Base-by-base conservation (phyloP, 30 jellyfish, hydroid and myxozoan species). In the Nemopilema nomurai region DNA sequence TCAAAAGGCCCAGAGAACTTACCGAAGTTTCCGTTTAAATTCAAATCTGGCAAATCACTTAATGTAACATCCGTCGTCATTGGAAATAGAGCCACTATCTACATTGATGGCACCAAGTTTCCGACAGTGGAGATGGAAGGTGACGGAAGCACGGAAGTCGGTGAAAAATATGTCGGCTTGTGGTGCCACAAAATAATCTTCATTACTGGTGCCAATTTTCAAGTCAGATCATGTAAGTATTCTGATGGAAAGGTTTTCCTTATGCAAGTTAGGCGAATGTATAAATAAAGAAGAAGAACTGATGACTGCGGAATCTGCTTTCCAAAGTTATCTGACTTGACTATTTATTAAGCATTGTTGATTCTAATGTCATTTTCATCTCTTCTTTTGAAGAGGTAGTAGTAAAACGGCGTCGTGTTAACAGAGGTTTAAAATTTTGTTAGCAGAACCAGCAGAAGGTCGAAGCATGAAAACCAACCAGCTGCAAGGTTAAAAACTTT, bases 161-260 rank as follows among this genome's bases (percentile, higher is more conserved):
- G 93, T 29, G 94, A 92, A 49, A 92, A 92, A 52, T 92, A 86
- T 66, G 98, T 92, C 76, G 98, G 98, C 17, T 77, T 92, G 84
- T 92, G 96, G 94, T 92, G 98, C 72, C 98, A 92, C 77, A 74
- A 90, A 49, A 31, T 87, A 25, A 86, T 87, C 30, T 80, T 49
- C 74, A 76, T 87, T 49, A 82, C 91, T 26, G 96, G 90, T 0
- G 73, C 49, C 51, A 78, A 82, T 66, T 92, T 92, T 69, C 76
- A 51, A 17, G 98, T 92, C 22, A 74, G 75, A 82, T 62, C 85
- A 51, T 32, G 98, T 92, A 76, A 83, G 94, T 83, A 3, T 6
- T 41, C 57, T 13, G n/a, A n/a, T n/a, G n/a, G n/a, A n/a, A n/a
- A n/a, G n/a, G n/a, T n/a, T n/a, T n/a, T n/a, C n/a, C n/a, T n/a